These are phyloP conservation scores for Margarornis squamiger DNA, from an alignment of 2,797 vertebrate species.

Conservation along the genomic window DNA sequence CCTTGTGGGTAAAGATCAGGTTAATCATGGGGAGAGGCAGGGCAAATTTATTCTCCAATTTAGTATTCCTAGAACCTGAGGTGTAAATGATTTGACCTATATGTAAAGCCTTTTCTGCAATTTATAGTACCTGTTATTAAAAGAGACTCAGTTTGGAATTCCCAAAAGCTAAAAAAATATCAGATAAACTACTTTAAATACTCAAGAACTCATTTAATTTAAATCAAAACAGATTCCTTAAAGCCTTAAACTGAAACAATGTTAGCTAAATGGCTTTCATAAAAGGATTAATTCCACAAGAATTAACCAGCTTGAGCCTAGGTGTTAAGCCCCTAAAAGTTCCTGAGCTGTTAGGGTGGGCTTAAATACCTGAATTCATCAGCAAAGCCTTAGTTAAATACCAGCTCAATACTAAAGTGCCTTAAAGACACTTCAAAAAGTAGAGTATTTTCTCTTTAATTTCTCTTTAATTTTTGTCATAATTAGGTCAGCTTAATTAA, in stretches of 20 bases:
- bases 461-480: neutral
- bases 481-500: constrained; percentile 1
- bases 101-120: neutral
- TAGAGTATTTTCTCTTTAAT: neutral
- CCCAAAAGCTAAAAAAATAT: neutral
- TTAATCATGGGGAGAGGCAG: neutral
- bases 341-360: neutral
- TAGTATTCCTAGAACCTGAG: neutral
- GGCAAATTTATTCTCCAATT: neutral
- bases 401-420: neutral
- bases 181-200: constrained; percentile 13
- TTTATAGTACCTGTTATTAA: neutral
- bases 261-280: constrained; percentile 8
- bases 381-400: neutral
- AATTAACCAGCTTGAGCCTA: constrained; percentile 2
- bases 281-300: neutral
- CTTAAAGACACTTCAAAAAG: neutral
- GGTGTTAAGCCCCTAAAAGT: constrained; percentile 7
- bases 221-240: neutral
- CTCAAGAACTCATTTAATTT: neutral
- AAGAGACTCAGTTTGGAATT: neutral
- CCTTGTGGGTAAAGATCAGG: neutral
- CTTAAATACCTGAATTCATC: constrained; percentile 10
- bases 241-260: neutral
- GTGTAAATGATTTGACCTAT: neutral